These are phyloP conservation scores for Chelonia mydas DNA, from an alignment of 2,797 vertebrate species.

Conservation along the genomic window DNA sequence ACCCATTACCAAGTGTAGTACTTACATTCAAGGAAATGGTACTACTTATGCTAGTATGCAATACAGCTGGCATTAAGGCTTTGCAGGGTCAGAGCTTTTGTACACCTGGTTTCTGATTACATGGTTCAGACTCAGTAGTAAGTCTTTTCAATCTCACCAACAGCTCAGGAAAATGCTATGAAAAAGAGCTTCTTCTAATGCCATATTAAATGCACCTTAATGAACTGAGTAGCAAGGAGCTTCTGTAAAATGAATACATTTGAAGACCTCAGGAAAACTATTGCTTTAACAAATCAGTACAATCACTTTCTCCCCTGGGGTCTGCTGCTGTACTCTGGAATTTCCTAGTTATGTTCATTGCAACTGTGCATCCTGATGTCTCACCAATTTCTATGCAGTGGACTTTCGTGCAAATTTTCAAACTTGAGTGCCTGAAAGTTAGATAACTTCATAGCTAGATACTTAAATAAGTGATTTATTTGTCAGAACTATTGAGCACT, in stretches of 20 bases:
- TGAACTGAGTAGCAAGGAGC: background rate
- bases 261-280: background rate
- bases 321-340: fast-evolving
- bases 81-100: background rate
- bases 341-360: background rate
- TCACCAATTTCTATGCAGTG: background rate
- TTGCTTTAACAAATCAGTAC: background rate
- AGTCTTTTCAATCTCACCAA: background rate
- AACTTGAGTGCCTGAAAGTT: background rate
- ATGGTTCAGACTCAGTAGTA: background rate
- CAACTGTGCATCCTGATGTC: slow-evolving; percentile 48
- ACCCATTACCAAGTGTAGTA: background rate
- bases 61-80: background rate
- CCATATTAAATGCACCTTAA: background rate
- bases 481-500: background rate
- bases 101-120: background rate
- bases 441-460: background rate
- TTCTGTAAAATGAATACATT: background rate
- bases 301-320: background rate
- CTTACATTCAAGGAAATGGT: background rate
- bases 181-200: background rate
- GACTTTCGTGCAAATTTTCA: background rate
- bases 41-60: background rate
- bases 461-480: background rate
- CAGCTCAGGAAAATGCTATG: background rate